Base-by-base conservation (phyloP, 1,140 invertebrate genomes). In the Aphis craccivora region DNA sequence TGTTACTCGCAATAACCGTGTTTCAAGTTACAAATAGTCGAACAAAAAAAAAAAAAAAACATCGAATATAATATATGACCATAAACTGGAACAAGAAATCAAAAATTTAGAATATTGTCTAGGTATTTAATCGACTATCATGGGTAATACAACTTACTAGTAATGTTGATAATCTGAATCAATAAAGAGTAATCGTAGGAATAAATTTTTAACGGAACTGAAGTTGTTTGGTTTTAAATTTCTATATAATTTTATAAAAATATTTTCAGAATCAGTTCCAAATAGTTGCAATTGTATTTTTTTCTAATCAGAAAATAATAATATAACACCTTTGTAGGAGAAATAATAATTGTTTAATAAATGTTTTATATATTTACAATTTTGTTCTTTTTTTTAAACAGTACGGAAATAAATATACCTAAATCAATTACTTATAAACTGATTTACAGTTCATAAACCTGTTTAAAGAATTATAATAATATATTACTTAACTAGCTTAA, bases 41-140 rank as follows among this genome's bases (percentile, higher is more conserved):
- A 89, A 89, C 22, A 88, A 53, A 51, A 67, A 88, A 51, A 89
- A 89, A 37, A 88, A 88, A 51, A 76, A 88, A 51, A 35, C 86
- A 88, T 53, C 2, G 48, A 53, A 88, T 23, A 86, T 45, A 40
- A 48, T 51, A 51, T 51, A 51, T 35, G n/a, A 37, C 45, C 48
- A 51, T 51, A 37, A 88, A 88, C 53, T 88, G 48, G 87, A 53
- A 51, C 45, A 88, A 53, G n/a, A 88, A 87, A 48, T 87, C 84
- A 48, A 87, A n/a, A 35, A 88, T 53, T 35, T 35, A 88, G 60
- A 53, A 88, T 88, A 51, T 23, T 35, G 86, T 5, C 45, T 48
- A n/a, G n/a, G n/a, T n/a, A 48, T 87, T 87, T 87, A n/a, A 0
- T 48, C 5, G 8, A 48, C 30, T 25, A 48, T 35, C n/a, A 76